phyloP scores from a whole-genome alignment of 2,113 vertebrate species.

The Antennarius striatus region DNA sequence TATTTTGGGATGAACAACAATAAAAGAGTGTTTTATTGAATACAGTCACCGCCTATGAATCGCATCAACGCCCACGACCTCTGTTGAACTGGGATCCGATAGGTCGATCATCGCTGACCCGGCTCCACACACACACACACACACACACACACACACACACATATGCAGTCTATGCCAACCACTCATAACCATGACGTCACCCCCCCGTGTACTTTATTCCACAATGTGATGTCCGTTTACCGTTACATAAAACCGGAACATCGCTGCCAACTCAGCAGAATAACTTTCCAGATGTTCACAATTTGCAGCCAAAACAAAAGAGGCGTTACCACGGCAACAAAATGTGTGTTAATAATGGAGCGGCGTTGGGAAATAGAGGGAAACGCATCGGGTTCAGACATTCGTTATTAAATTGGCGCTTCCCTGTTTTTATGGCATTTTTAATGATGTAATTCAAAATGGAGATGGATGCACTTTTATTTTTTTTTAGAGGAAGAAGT shows the following conservation, averaged over 20 bases:
- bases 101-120: neutral
- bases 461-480: neutral
- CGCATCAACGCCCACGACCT: neutral
- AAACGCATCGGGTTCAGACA: constrained; percentile 1
- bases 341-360: constrained; percentile 9
- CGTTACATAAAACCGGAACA: constrained; percentile 38
- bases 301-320: constrained; percentile 31
- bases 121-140: neutral
- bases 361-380: neutral
- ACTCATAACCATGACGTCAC: constrained; percentile 61
- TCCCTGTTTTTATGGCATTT: too few relatives aligned
- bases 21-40: neutral
- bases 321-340: constrained; percentile 17
- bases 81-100: neutral
- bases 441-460: neutral
- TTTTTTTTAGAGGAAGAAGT: neutral
- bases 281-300: constrained; percentile 61
- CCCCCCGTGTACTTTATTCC: constrained; percentile 48
- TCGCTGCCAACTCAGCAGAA: constrained; percentile 42
- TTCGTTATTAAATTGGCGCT: too few relatives aligned
- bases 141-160: constrained; percentile 4
- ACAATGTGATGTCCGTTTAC: constrained; percentile 34
- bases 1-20: neutral
- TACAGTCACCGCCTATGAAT: constrained; percentile 9
- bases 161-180: constrained; percentile 6